Evolutionary conservation across 2,888 invertebrate genomes (phyloP).

Genomic region (Polyommatus iphigenia): DNA sequence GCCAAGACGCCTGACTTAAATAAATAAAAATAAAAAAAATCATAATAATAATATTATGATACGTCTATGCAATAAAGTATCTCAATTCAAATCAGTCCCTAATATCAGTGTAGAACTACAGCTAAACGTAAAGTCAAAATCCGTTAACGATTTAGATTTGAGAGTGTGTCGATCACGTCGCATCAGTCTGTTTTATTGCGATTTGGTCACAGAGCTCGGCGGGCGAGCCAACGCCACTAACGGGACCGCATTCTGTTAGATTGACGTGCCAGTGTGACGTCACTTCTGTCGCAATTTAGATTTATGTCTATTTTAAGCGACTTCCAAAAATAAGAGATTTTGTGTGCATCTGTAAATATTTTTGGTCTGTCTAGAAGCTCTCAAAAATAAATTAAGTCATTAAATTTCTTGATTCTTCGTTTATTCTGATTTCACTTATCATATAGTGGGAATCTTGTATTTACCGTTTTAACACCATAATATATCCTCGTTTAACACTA

Average conservation of each 20-base stretch:
- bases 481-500: no score
- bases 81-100: no score
- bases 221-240: background rate
- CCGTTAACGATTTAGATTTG: background rate
- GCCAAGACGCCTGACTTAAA: no score
- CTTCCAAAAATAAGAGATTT: background rate
- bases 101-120: no score
- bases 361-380: background rate
- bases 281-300: background rate
- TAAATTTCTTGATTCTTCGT: no score
- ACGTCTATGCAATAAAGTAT: no score
- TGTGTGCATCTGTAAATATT: background rate
- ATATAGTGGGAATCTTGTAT: no score
- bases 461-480: no score
- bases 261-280: background rate
- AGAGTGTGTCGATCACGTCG: background rate
- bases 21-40: no score
- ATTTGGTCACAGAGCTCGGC: background rate
- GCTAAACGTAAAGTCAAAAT: background rate
- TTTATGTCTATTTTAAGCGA: background rate
- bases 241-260: slow-evolving; percentile 7
- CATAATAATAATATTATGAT: no score
- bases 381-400: no score
- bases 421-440: no score
- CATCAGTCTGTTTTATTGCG: slow-evolving; percentile 1